Conservation (phyloP, 2,113 vertebrate species). For the Psophia crepitans region DNA sequence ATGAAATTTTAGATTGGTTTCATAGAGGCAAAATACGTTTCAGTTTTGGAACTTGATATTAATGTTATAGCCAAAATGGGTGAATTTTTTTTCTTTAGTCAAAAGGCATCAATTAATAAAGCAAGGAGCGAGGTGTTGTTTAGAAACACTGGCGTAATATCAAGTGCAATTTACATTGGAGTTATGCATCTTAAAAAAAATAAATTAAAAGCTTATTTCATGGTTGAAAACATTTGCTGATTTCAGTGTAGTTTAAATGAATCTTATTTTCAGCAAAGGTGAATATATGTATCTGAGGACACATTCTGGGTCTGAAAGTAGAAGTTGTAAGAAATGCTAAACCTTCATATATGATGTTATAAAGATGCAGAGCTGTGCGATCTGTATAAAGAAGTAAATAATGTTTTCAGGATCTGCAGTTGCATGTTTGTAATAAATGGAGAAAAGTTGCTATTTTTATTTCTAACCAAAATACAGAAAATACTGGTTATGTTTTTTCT, state of each 20-base stretch:
- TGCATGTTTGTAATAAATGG: neutral
- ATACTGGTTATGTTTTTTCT: neutral
- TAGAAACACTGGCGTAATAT: neutral
- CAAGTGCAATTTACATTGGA: neutral
- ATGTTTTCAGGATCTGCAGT: neutral
- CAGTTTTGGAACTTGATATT: neutral
- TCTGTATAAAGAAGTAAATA: neutral
- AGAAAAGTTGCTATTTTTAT: neutral
- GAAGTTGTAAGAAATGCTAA: neutral
- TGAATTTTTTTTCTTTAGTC: neutral
- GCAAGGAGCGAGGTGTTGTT: neutral
- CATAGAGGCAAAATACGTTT: neutral
- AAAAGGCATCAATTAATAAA: neutral
- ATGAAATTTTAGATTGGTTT: neutral
- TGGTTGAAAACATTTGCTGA: neutral
- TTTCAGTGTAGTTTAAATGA: neutral
- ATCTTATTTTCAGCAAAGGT: neutral
- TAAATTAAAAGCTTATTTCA: neutral
- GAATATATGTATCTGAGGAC: neutral
- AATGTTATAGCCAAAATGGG: neutral
- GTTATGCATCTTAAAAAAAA: neutral
- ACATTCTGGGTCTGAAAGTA: neutral
- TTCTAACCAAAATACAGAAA: neutral
- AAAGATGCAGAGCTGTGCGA: neutral
- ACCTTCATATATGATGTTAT: neutral